A percentile compares a stretch with the other conserved stretches of the same genome.
Conservation (phyloP, 64 coral and sea anemone species). For the Stichodactyla helianthus region DNA sequence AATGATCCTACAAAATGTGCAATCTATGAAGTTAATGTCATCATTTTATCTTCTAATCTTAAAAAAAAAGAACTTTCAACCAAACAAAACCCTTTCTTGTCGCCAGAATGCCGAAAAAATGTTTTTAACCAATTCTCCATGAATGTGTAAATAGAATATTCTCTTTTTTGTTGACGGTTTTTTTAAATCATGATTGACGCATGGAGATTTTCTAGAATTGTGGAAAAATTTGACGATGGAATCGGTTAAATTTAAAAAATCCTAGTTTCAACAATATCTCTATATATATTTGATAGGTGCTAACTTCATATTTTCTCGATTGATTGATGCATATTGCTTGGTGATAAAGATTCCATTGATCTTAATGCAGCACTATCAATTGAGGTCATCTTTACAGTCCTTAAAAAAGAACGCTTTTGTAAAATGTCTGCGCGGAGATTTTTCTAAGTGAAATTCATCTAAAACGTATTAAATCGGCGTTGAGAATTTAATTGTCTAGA, state of each 20-base stretch:
- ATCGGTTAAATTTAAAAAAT: background rate
- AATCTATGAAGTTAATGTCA: conserved; percentile 5
- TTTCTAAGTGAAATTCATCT: background rate
- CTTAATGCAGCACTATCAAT: background rate
- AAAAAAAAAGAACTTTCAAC: background rate
- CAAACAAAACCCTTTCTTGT: conserved; percentile 1
- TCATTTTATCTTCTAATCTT: background rate
- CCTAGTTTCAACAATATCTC: background rate
- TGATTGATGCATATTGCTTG: conserved; percentile 7
- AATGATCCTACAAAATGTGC: background rate
- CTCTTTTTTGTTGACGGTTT: background rate
- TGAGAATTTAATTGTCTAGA: too few species aligned
- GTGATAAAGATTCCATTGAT: background rate
- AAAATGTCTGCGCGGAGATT: background rate
- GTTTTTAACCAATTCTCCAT: background rate
- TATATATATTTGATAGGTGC: background rate
- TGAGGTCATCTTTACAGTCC: background rate
- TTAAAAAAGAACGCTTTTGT: background rate
- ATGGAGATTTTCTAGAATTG: background rate
- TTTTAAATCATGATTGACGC: background rate
- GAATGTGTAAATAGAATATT: conserved; percentile 8
- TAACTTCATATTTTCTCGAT: background rate
- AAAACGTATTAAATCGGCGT: too few species aligned
- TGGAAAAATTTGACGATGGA: background rate
- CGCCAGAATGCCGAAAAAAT: background rate